Evolutionary conservation across 2,797 vertebrate genomes (phyloP).

Genomic region (Molossus alvarezi): DNA sequence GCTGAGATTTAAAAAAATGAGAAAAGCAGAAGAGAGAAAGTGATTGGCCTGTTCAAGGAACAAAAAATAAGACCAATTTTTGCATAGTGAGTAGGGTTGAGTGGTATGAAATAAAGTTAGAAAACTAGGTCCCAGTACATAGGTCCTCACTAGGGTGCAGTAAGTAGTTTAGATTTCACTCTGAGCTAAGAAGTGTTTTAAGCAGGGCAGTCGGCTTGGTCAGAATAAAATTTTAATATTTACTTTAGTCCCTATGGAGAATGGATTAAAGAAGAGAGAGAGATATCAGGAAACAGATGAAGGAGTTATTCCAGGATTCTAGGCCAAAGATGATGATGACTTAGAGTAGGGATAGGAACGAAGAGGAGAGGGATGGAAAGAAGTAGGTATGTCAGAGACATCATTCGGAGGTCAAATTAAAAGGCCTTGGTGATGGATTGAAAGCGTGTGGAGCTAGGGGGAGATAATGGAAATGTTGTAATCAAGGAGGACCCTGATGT

Average conservation of each 20-base stretch:
- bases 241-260: neutral
- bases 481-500: neutral
- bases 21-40: neutral
- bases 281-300: neutral
- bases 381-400: neutral
- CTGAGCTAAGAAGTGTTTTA: neutral
- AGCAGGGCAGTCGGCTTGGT: neutral
- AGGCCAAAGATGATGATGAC: neutral
- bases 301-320: neutral
- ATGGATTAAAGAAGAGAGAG: neutral
- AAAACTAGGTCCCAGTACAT: neutral
- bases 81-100: neutral
- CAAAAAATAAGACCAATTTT: neutral
- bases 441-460: neutral
- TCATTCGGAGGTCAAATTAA: neutral
- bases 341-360: neutral
- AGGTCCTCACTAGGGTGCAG: neutral
- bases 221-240: constrained; percentile 13
- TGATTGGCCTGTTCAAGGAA: neutral
- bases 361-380: neutral
- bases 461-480: neutral
- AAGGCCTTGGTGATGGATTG: neutral
- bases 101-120: neutral
- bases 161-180: constrained; percentile 1
- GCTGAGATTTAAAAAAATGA: neutral